Evolutionary conservation across 2,888 invertebrate genomes (phyloP).

Genomic region (Amiota communis): DNA sequence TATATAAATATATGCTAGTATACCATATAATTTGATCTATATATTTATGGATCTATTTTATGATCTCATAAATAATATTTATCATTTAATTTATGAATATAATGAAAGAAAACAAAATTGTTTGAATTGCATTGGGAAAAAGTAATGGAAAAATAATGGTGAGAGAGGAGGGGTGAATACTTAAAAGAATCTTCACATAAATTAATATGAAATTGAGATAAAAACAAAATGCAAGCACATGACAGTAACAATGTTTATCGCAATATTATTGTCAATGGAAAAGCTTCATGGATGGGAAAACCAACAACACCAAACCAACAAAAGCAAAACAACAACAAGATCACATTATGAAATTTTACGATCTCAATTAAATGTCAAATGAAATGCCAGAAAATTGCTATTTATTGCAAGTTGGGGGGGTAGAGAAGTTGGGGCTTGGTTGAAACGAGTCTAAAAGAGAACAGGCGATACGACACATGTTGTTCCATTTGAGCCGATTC

Average conservation of each 20-base stretch:
- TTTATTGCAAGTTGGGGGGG: conserved; percentile 47
- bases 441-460: background rate
- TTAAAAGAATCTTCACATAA: conserved; percentile 23
- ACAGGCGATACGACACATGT: conserved; percentile 15
- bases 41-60: too few relatives aligned
- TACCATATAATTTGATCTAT: too few relatives aligned
- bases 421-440: background rate
- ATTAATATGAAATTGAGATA: conserved; percentile 27
- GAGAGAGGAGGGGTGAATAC: background rate
- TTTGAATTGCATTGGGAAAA: too few relatives aligned
- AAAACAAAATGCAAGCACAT: conserved; percentile 1
- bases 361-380: conserved; percentile 68
- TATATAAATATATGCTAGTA: too few relatives aligned
- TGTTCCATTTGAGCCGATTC: conserved; percentile 2
- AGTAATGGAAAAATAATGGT: too few relatives aligned
- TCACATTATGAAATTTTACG: conserved; percentile 61
- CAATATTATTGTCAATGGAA: background rate
- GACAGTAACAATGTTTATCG: conserved; percentile 7
- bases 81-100: too few relatives aligned
- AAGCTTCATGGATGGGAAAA: background rate
- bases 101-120: too few relatives aligned
- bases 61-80: too few relatives aligned
- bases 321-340: conserved; percentile 16
- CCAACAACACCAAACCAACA: background rate
- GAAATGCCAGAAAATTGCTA: conserved; percentile 67